Conservation (phyloP, 92 coral and sea anemone genomes). For the Desmophyllum pertusum region DNA sequence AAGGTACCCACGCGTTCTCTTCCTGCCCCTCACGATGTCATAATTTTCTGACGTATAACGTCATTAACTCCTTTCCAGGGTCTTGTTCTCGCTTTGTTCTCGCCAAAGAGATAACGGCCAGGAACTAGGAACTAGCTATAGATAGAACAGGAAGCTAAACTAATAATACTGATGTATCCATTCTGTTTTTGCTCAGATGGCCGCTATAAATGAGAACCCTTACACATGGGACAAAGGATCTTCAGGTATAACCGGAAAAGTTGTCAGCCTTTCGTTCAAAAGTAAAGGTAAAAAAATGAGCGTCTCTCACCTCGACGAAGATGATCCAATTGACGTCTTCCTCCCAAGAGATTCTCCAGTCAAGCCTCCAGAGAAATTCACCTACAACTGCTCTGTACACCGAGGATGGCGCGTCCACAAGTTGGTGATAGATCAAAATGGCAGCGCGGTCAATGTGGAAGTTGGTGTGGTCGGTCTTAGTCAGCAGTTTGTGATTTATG, state of each 20-base stretch:
- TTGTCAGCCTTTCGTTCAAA: slow-evolving; percentile 68
- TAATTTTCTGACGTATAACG: background rate
- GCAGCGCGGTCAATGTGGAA: slow-evolving; percentile 59
- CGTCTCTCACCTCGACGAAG: slow-evolving; percentile 52
- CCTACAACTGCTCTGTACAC: slow-evolving; percentile 26
- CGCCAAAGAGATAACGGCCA: background rate
- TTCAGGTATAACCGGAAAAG: slow-evolving; percentile 59
- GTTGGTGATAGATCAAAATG: slow-evolving; percentile 51
- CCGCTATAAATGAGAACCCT: slow-evolving; percentile 43
- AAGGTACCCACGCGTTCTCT: background rate
- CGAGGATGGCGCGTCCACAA: slow-evolving; percentile 64
- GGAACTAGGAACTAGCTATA: background rate
- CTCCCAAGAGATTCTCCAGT: slow-evolving; percentile 49
- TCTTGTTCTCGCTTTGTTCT: background rate
- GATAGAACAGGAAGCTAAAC: background rate
- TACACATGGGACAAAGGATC: slow-evolving; percentile 71
- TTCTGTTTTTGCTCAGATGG: slow-evolving; percentile 21
- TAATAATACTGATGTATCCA: background rate
- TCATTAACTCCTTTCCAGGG: background rate
- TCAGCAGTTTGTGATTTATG: slow-evolving; percentile 24
- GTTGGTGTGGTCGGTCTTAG: background rate
- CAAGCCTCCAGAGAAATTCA: slow-evolving; percentile 43
- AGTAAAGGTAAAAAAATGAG: slow-evolving; percentile 50
- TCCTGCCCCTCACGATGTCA: background rate
- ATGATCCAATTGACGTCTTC: slow-evolving; percentile 58